These are phyloP conservation scores for Epinephelus awoara DNA, from an alignment of 2,797 vertebrate species.

Conservation along the genomic window DNA sequence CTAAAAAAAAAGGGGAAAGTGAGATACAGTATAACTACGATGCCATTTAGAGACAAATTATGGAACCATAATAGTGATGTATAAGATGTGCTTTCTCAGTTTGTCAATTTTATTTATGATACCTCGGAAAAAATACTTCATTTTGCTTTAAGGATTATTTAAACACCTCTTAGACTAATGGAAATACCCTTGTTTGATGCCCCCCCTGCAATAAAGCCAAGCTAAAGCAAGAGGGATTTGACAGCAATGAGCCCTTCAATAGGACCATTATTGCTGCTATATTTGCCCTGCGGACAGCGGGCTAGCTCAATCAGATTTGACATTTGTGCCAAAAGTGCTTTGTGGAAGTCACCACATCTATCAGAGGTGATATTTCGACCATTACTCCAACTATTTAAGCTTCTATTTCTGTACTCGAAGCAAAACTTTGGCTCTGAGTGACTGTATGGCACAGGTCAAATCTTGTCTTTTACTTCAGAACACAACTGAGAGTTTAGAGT, in stretches of 20 bases:
- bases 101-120: conserved; percentile 22
- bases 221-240: conserved; percentile 16
- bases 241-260: conserved; percentile 10
- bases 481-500: neutral
- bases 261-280: conserved; percentile 21
- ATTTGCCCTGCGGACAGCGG: conserved; percentile 5
- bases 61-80: neutral
- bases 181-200: conserved; percentile 19
- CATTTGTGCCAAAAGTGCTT: conserved; percentile 34
- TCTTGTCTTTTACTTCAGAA: conserved; percentile 1
- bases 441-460: neutral
- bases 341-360: conserved; percentile 15
- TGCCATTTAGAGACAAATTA: conserved; percentile 21
- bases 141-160: conserved; percentile 22
- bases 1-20: conserved; percentile 19
- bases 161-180: conserved; percentile 22
- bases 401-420: conserved; percentile 11
- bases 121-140: conserved; percentile 19
- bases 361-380: conserved; percentile 6
- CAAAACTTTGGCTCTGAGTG: conserved; percentile 6
- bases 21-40: conserved; percentile 12
- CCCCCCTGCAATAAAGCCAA: conserved; percentile 7
- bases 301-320: conserved; percentile 33
- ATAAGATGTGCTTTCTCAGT: neutral
- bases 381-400: conserved; percentile 10